Evolutionary conservation across 2,888 invertebrate species (phyloP), one percentile per base, ranked within the genome.

Genomic region (Campopleginae sp.): DNA sequence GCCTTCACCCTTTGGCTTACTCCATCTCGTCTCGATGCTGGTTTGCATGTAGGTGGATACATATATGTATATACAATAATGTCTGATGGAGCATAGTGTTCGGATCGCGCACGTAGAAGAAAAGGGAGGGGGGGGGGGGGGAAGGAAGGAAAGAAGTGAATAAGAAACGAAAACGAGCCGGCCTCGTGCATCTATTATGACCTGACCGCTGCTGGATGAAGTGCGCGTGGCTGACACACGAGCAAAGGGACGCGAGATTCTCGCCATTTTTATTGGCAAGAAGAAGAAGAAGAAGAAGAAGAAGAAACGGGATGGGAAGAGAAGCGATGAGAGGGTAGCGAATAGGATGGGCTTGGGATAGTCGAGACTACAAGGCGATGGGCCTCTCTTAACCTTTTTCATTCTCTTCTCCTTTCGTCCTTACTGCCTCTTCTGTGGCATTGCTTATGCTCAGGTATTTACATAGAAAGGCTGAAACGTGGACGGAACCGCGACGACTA

Each of bases 161-260:
- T 79, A 85, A 86, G 86, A 85, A 84, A 86, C 88, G 89, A 89
- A 90, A 91, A 91, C 89, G 91, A 90, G 90, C 88, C 88, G 86
- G 90, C 90, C 92, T 91, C 91, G 92, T 92, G 93, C 91, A 92
- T 92, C 91, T 89, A 93, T 93, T 93, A 92, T 91, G 91, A 88
- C 89, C 91, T 90, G 92, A 91, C 91, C 92, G 90, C 91, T 90
- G 87, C 68, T 87, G 80, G 85, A 85, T 85, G 89, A 44, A 90
- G 91, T 90, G 86, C 93, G 93, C 93, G 93, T 93, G 93, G 92
- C 93, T 88, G 93, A 92, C 93, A 93, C 93, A 93, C 93, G 93
- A 92, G 88, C 80, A 63, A 74, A 74, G 63, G 88, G 90, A 87
- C 89, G 88, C 90, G 83, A 86, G 88, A 86, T 90, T 90, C 38